Evolutionary conservation across 2,797 vertebrate species (phyloP).

Genomic region (Mastacembelus armatus): DNA sequence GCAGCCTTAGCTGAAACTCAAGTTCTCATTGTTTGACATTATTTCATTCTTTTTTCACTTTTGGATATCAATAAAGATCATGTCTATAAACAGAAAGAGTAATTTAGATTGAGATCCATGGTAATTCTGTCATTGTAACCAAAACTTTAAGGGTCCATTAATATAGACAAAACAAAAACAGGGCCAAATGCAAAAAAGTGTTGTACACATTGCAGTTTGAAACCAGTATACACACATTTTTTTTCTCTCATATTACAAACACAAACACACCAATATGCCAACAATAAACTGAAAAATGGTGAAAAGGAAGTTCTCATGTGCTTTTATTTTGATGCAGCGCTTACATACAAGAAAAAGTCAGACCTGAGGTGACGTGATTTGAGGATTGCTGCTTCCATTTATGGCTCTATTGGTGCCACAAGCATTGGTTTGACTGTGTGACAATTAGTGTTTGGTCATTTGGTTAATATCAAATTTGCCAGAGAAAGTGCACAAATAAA

Average conservation of each 20-base stretch:
- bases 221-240: constrained; percentile 64
- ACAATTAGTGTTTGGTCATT: no score
- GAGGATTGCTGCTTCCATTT: no score
- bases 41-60: constrained; percentile 69
- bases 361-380: no score
- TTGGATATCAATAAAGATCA: constrained; percentile 76
- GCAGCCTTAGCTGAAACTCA: constrained; percentile 74
- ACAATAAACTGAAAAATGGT: constrained; percentile 81
- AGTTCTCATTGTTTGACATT: constrained; percentile 64
- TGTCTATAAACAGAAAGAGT: constrained; percentile 80
- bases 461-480: background rate
- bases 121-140: constrained; percentile 84
- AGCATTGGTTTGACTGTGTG: background rate
- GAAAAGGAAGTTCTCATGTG: constrained; percentile 48
- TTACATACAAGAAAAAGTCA: background rate
- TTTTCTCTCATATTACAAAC: constrained; percentile 65
- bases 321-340: constrained; percentile 30
- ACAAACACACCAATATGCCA: constrained; percentile 76
- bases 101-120: constrained; percentile 78
- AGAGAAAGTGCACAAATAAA: background rate
- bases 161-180: constrained; percentile 49
- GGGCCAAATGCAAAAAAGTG: constrained; percentile 68
- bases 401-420: background rate
- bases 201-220: constrained; percentile 66
- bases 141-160: constrained; percentile 71